Conservation (phyloP, 1,140 invertebrate genomes). For the Drosophila arawakana region DNA sequence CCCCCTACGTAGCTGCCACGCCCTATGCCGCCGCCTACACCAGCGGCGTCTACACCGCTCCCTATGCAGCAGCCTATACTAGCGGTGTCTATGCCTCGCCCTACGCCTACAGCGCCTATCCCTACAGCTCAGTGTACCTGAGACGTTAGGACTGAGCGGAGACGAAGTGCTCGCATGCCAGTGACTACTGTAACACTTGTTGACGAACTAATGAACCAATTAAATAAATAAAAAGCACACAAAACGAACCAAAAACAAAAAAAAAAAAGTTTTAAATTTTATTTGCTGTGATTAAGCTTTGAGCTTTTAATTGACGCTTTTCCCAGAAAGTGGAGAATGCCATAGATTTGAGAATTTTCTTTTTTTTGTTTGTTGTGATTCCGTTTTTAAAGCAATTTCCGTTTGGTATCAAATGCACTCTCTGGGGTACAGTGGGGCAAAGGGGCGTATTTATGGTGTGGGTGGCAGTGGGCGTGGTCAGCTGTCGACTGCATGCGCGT, state of each 20-base stretch:
- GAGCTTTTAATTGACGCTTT: constrained; percentile 35
- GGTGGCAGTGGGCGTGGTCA: constrained; percentile 14
- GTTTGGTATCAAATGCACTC: constrained; percentile 67
- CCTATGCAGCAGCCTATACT: constrained; percentile 67
- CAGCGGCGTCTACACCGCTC: constrained; percentile 61
- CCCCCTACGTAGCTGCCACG: constrained; percentile 64
- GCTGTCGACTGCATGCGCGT: constrained; percentile 66
- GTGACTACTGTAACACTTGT: constrained; percentile 43
- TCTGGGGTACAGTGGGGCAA: constrained; percentile 13
- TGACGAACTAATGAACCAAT: constrained; percentile 34
- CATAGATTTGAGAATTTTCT: constrained; percentile 10
- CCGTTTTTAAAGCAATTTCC: constrained; percentile 69
- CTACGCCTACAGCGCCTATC: constrained; percentile 68
- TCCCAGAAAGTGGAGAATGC: not conserved
- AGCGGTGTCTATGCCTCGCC: constrained; percentile 69
- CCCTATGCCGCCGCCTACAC: constrained; percentile 67
- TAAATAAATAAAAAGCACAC: constrained; percentile 52
- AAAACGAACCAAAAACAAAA: constrained; percentile 59
- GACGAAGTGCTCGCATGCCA: not conserved
- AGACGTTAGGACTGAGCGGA: constrained; percentile 43
- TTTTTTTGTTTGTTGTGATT: constrained; percentile 40
- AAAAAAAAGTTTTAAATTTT: constrained; percentile 30
- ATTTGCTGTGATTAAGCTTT: constrained; percentile 54
- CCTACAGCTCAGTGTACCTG: constrained; percentile 72
- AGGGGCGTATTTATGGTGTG: not conserved